A percentile compares a stretch with the other conserved stretches of the same genome.
phyloP scores from a whole-genome alignment of 2,797 vertebrate species.

The Pogonophryne albipinna region DNA sequence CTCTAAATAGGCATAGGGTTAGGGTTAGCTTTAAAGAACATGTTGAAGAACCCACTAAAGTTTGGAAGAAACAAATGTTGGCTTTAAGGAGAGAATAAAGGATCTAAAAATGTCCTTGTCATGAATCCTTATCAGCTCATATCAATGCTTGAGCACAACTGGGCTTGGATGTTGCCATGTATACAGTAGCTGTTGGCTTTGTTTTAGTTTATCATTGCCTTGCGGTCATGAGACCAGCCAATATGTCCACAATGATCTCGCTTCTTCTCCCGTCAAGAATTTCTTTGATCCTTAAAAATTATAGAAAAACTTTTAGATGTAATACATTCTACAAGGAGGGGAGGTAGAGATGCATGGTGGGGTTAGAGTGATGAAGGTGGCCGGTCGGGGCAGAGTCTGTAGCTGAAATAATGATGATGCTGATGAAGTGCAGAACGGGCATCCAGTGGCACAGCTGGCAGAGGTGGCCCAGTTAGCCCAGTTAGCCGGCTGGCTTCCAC shows the following conservation, averaged over 20 bases:
- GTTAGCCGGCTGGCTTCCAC: slow-evolving; percentile 82
- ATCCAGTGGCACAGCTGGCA: slow-evolving; percentile 85
- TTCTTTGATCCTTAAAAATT: background rate
- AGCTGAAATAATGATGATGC: slow-evolving; percentile 84
- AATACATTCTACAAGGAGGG: background rate
- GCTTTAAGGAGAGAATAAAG: too few species aligned
- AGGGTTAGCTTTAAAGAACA: too few species aligned
- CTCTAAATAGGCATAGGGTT: too few species aligned
- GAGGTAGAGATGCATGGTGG: slow-evolving; percentile 21
- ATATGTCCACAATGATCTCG: background rate
- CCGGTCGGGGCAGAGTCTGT: slow-evolving; percentile 55
- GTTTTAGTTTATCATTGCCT: background rate
- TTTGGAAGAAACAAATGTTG: too few species aligned
- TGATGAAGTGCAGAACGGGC: slow-evolving; percentile 71
- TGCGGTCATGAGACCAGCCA: background rate
- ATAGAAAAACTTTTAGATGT: background rate
- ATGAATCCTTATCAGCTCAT: too few species aligned
- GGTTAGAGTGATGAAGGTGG: slow-evolving; percentile 41
- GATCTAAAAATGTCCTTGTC: too few species aligned
- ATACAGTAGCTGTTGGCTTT: background rate
- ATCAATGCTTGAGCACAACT: too few species aligned
- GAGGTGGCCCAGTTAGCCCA: slow-evolving; percentile 80
- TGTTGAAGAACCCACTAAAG: too few species aligned
- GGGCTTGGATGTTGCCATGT: background rate
- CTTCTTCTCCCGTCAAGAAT: background rate